These are phyloP conservation scores for Xenentodon cancila DNA, from an alignment of 2,797 vertebrate genomes.

Conservation along the genomic window DNA sequence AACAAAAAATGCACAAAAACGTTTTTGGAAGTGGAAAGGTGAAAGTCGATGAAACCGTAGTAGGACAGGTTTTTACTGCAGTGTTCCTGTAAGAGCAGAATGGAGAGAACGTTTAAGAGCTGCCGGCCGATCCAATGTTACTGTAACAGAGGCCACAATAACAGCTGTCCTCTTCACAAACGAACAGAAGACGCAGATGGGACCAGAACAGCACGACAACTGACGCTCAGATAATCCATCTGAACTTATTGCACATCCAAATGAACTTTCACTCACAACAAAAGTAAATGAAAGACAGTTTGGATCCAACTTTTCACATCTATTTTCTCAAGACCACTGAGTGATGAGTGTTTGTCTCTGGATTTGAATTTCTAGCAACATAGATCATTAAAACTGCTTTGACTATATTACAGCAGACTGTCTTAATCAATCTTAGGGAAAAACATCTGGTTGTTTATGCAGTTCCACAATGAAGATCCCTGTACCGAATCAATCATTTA, in stretches of 20 bases:
- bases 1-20: neutral
- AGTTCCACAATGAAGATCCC: no score
- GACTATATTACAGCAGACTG: no score
- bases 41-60: no score
- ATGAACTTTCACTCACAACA: neutral
- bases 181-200: slow-evolving; percentile 43
- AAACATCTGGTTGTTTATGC: no score
- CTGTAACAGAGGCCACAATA: slow-evolving; percentile 41
- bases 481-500: no score
- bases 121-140: slow-evolving; percentile 41
- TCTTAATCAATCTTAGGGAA: no score
- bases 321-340: no score
- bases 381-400: no score
- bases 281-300: neutral
- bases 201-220: slow-evolving; percentile 4
- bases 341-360: neutral
- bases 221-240: slow-evolving; percentile 15
- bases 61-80: slow-evolving; percentile 51
- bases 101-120: slow-evolving; percentile 49
- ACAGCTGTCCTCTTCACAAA: slow-evolving; percentile 45
- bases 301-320: no score
- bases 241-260: neutral
- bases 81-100: slow-evolving; percentile 48
- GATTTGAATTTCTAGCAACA: no score
- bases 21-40: slow-evolving; percentile 15